phyloP scores from a whole-genome alignment of 2,797 vertebrate genomes.

The Jordanella pulchra region DNA sequence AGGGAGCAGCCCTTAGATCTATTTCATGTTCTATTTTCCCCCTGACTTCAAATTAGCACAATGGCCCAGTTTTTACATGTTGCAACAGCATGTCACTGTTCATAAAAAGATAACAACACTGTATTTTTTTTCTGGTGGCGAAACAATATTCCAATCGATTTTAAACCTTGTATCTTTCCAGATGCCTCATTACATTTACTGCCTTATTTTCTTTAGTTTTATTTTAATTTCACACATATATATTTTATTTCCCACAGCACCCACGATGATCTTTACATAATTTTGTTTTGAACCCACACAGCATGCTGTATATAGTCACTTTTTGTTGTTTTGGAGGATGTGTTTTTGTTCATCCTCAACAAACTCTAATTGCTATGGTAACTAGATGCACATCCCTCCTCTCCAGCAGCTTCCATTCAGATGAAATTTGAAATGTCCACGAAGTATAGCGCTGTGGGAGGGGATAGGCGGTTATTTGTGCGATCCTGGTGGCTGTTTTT shows the following conservation, averaged over 20 bases:
- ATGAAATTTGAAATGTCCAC: slow-evolving; percentile 59
- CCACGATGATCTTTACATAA: slow-evolving; percentile 69
- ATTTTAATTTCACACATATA: slow-evolving; percentile 44
- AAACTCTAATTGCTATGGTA: slow-evolving; percentile 79
- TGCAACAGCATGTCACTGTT: slow-evolving; percentile 65
- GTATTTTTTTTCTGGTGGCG: slow-evolving; percentile 16
- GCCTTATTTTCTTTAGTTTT: slow-evolving; percentile 35
- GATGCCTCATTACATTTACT: slow-evolving; percentile 31
- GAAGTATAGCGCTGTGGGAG: slow-evolving; percentile 54
- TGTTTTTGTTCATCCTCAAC: slow-evolving; percentile 56
- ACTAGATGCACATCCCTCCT: slow-evolving; percentile 67
- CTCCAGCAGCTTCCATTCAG: slow-evolving; percentile 67
- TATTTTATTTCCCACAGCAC: slow-evolving; percentile 40
- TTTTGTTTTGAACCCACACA: slow-evolving; percentile 63
- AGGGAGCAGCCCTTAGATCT: slow-evolving; percentile 81
- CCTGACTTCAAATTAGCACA: slow-evolving; percentile 80
- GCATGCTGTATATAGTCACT: slow-evolving; percentile 40
- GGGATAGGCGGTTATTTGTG: slow-evolving; percentile 43
- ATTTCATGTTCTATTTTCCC: slow-evolving; percentile 84
- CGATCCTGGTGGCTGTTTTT: slow-evolving; percentile 55
- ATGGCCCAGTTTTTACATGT: slow-evolving; percentile 78
- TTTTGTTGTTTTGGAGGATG: slow-evolving; percentile 18
- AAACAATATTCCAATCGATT: slow-evolving; percentile 8
- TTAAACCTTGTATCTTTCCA: background rate
- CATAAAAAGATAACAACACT: slow-evolving; percentile 52